phyloP scores from a whole-genome alignment of 2,113 vertebrate genomes.

The Boleophthalmus pectinirostris region DNA sequence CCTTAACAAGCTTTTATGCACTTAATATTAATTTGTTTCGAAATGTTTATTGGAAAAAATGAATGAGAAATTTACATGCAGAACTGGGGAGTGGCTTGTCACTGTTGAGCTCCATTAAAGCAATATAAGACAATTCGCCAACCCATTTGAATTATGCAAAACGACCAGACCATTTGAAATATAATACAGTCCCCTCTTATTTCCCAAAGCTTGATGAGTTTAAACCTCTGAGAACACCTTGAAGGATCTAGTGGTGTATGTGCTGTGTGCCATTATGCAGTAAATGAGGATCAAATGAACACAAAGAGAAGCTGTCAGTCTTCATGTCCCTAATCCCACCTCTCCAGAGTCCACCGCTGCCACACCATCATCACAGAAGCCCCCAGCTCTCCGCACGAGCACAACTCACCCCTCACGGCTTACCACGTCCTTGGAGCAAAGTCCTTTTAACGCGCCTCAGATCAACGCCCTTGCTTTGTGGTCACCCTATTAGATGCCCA shows the following conservation, averaged over 20 bases:
- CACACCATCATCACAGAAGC: constrained; percentile 57
- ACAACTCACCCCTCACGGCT: constrained; percentile 63
- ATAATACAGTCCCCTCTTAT: background rate
- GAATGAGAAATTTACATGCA: too few species aligned
- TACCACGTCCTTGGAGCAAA: constrained; percentile 66
- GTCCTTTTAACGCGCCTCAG: constrained; percentile 52
- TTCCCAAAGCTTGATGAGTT: constrained; percentile 32
- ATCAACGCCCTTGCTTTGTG: constrained; percentile 46
- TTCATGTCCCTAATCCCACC: constrained; percentile 65
- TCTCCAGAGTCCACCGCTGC: constrained; percentile 57
- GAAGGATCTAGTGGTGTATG: constrained; percentile 40
- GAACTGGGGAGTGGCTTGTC: too few species aligned
- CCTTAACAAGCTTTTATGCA: too few species aligned
- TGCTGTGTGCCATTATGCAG: constrained; percentile 35
- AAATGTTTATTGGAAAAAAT: too few species aligned
- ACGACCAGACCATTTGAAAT: background rate
- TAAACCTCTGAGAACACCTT: constrained; percentile 43
- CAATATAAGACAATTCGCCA: background rate
- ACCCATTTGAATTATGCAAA: background rate
- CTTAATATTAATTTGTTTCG: too few species aligned
- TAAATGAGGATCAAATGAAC: constrained; percentile 54
- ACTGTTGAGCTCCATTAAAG: too few species aligned
- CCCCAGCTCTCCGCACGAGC: constrained; percentile 51
- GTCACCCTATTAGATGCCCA: constrained; percentile 27
- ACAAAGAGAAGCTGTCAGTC: constrained; percentile 61